Evolutionary conservation across 2,113 vertebrate genomes (phyloP).

Genomic region (Tragelaphus imberbis): DNA sequence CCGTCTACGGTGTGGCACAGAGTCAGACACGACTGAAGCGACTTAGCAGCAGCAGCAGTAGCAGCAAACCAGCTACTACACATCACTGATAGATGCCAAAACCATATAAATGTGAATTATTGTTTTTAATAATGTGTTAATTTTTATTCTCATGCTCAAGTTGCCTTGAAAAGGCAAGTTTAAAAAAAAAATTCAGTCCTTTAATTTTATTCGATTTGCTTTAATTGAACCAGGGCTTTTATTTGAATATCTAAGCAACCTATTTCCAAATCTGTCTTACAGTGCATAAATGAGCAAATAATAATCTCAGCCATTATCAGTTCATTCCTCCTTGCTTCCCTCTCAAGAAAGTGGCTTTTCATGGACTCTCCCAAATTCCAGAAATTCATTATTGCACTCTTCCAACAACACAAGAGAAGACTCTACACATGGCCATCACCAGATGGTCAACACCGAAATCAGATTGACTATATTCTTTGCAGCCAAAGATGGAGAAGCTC

Average conservation of each 20-base stretch:
- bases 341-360: not conserved
- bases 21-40: too few species aligned
- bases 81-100: not conserved
- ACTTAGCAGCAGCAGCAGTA: too few species aligned
- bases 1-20: too few species aligned
- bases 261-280: conserved; percentile 2
- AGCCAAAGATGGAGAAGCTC: too few species aligned
- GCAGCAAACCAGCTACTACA: not conserved
- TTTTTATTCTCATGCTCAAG: not conserved
- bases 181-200: not conserved
- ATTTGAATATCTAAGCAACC: not conserved
- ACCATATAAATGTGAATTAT: not conserved
- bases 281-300: not conserved
- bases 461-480: too few species aligned
- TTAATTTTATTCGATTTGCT: conserved; percentile 15
- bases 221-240: not conserved
- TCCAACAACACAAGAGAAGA: too few species aligned
- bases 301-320: not conserved
- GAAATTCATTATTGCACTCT: not conserved
- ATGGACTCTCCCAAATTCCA: not conserved
- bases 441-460: too few species aligned
- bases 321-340: not conserved
- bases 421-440: too few species aligned
- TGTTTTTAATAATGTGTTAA: not conserved
- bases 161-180: not conserved